These are phyloP conservation scores for Octodonta nipae DNA, from an alignment of 2,888 invertebrate species.

Conservation along the genomic window DNA sequence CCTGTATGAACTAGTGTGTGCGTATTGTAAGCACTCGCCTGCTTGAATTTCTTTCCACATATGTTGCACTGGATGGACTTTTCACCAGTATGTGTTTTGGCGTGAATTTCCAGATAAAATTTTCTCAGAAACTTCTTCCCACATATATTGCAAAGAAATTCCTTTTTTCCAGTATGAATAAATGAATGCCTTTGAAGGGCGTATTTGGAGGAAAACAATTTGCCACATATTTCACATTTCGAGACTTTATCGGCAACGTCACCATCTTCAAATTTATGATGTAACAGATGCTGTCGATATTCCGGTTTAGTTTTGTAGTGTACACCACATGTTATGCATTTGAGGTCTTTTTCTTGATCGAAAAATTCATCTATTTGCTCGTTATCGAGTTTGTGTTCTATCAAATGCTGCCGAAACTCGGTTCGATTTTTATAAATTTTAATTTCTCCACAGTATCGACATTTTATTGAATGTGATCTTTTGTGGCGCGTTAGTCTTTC, in stretches of 20 bases:
- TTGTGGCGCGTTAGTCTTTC: conserved; percentile 9
- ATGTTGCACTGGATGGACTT: conserved; percentile 21
- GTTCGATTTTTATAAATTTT: not conserved
- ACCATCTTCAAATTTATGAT: conserved; percentile 7
- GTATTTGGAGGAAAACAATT: conserved; percentile 14
- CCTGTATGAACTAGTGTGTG: conserved; percentile 25
- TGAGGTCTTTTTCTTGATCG: not conserved
- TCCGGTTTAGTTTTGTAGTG: conserved; percentile 7
- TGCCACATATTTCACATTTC: conserved; percentile 10
- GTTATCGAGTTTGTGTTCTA: not conserved
- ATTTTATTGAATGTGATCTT: conserved; percentile 5
- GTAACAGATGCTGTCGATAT: conserved; percentile 7
- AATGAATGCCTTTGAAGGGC: conserved; percentile 16
- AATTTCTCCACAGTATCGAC: not conserved
- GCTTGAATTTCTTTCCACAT: conserved; percentile 23
- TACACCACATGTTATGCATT: conserved; percentile 6
- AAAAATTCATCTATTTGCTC: not conserved
- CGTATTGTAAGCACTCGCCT: conserved; percentile 18
- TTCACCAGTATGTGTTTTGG: conserved; percentile 22
- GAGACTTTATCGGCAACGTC: conserved; percentile 3
- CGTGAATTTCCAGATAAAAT: conserved; percentile 17
- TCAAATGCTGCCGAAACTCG: not conserved
- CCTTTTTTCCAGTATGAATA: conserved; percentile 17
- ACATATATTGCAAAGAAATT: conserved; percentile 18
- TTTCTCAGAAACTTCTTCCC: conserved; percentile 19